Evolutionary conservation across 2,888 invertebrate species (phyloP).

Genomic region (Brachyopa scutellaris): DNA sequence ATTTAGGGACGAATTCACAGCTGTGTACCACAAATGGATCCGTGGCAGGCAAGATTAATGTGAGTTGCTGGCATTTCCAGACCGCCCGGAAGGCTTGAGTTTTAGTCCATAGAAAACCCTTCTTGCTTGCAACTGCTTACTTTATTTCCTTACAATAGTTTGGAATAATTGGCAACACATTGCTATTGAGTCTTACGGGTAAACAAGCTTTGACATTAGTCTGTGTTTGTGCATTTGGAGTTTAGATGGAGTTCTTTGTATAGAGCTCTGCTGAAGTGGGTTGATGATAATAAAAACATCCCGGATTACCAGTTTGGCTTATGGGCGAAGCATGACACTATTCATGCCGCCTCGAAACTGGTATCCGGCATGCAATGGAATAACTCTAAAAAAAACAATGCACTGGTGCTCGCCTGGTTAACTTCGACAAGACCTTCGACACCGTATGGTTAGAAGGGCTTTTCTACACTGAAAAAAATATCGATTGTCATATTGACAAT

Average conservation of each 20-base stretch:
- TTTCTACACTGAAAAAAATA: background rate
- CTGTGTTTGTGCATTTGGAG: no score
- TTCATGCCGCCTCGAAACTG: background rate
- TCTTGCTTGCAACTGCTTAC: background rate
- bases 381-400: background rate
- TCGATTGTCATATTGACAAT: no score
- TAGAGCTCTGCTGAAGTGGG: no score
- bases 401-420: no score
- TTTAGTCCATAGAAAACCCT: background rate
- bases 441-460: background rate
- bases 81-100: slow-evolving; percentile 53
- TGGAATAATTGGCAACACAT: no score
- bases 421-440: no score
- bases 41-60: slow-evolving; percentile 55
- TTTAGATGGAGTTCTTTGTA: no score
- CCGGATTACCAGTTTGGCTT: background rate
- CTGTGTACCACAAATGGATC: slow-evolving; percentile 36
- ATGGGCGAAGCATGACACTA: background rate
- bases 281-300: background rate
- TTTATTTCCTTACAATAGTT: background rate
- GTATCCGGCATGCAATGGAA: background rate
- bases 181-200: no score
- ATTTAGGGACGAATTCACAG: slow-evolving; percentile 46
- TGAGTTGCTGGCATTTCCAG: slow-evolving; percentile 33
- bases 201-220: no score